A percentile compares a stretch with the other conserved stretches of the same genome.
Conservation (phyloP, 2,888 invertebrate genomes). For the Eupithecia dodoneata region DNA sequence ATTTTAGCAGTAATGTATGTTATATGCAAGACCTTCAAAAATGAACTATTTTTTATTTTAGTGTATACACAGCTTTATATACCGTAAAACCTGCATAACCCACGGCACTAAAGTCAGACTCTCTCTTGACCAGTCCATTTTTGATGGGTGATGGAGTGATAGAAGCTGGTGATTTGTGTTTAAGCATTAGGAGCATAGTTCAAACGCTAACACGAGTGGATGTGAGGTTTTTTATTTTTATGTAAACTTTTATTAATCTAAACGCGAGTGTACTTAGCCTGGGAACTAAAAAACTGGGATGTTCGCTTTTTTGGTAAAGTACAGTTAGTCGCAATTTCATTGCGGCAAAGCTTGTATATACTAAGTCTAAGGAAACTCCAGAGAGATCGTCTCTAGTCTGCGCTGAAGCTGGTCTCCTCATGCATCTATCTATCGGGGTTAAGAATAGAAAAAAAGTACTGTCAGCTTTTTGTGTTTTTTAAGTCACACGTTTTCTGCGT, state of each 20-base stretch:
- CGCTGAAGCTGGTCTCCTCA: background rate
- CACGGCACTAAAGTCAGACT: background rate
- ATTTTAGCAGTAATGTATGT: too few relatives aligned
- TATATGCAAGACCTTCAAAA: too few relatives aligned
- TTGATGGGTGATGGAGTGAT: constrained; percentile 67
- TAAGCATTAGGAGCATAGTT: constrained; percentile 78
- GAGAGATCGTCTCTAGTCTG: too few relatives aligned
- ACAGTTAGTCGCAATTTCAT: background rate
- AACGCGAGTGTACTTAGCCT: constrained; percentile 46
- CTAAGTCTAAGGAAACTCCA: too few relatives aligned
- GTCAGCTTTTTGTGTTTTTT: too few relatives aligned
- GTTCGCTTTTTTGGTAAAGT: background rate
- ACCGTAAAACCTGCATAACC: background rate
- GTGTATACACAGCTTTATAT: background rate
- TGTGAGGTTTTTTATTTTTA: constrained; percentile 70
- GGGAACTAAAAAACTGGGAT: constrained; percentile 35
- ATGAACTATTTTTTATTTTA: too few relatives aligned
- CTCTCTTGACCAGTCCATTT: constrained; percentile 9
- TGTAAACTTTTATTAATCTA: constrained; percentile 77
- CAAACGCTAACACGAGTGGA: constrained; percentile 76
- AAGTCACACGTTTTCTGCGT: too few relatives aligned
- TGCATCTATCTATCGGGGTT: too few relatives aligned
- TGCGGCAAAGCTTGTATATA: too few relatives aligned
- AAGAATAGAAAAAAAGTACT: too few relatives aligned
- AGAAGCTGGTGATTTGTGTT: constrained; percentile 76